phyloP scores from a whole-genome alignment of 1,140 invertebrate genomes.

The Helicoverpa zea region DNA sequence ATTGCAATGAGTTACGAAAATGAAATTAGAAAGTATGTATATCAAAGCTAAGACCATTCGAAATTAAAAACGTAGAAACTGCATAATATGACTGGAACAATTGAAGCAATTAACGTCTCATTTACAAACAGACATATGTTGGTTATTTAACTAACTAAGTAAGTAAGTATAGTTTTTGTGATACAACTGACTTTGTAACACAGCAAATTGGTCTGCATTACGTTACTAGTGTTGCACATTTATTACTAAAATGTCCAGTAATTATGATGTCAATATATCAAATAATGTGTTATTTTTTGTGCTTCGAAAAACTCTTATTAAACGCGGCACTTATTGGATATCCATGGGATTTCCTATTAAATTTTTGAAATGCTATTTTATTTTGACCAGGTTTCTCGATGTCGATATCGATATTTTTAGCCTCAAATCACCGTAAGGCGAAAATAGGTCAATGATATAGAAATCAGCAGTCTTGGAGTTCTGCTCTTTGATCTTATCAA shows the following conservation, averaged over 20 bases:
- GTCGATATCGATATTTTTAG: no score
- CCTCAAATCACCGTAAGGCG: no score
- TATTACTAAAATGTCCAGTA: no score
- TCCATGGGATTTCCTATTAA: no score
- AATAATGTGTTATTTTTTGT: no score
- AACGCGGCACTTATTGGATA: no score
- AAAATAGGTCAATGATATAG: no score
- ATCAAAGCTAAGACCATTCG: background rate
- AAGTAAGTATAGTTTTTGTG: background rate
- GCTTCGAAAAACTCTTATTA: no score
- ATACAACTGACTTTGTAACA: conserved; percentile 3
- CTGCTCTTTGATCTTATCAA: background rate
- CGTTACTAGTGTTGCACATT: no score
- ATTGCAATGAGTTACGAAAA: background rate
- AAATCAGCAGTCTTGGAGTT: background rate
- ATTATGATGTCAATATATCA: no score
- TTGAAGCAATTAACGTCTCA: conserved; percentile 3
- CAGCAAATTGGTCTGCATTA: background rate
- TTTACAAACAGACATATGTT: background rate
- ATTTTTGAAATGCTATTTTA: no score
- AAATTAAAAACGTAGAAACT: background rate
- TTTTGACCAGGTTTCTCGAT: no score
- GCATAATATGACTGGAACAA: background rate
- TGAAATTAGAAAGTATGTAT: conserved; percentile 13
- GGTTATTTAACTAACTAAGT: background rate